Percentiles rank a stretch among this genome's conserved stretches.
Evolutionary conservation across 2,113 vertebrate species (phyloP).

Genomic region (Microcebus tavaratra): DNA sequence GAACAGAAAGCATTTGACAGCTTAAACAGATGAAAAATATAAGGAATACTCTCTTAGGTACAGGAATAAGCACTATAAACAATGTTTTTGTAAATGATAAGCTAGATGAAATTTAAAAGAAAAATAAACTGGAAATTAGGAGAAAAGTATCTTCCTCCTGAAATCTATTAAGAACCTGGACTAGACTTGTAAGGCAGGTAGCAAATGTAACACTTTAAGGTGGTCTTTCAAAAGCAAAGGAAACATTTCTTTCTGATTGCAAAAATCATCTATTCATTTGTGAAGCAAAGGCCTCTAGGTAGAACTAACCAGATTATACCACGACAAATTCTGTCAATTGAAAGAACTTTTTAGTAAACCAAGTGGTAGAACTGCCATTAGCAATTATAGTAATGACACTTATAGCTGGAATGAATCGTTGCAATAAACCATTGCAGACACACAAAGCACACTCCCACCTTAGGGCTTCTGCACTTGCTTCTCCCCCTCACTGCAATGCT

Average conservation of each 20-base stretch:
- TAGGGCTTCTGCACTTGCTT: too few species aligned
- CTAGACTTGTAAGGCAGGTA: background rate
- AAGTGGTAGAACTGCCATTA: background rate
- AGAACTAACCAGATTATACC: background rate
- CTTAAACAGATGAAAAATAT: background rate
- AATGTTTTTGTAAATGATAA: background rate
- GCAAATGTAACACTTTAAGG: background rate
- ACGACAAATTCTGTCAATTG: background rate
- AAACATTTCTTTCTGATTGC: background rate
- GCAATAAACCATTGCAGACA: background rate
- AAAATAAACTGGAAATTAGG: background rate
- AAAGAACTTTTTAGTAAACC: background rate
- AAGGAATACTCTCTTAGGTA: background rate
- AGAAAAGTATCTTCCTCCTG: background rate
- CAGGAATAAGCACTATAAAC: background rate
- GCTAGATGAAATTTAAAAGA: background rate
- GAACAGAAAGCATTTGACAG: background rate
- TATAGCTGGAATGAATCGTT: background rate
- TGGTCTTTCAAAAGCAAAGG: background rate
- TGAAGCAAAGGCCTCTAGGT: background rate
- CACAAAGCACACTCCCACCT: background rate
- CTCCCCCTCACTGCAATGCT: rapidly evolving
- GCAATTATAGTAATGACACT: background rate
- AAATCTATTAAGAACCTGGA: background rate
- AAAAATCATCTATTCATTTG: background rate